These are phyloP conservation scores for Odontothrips loti DNA, from an alignment of 2,888 invertebrate species.

Conservation along the genomic window DNA sequence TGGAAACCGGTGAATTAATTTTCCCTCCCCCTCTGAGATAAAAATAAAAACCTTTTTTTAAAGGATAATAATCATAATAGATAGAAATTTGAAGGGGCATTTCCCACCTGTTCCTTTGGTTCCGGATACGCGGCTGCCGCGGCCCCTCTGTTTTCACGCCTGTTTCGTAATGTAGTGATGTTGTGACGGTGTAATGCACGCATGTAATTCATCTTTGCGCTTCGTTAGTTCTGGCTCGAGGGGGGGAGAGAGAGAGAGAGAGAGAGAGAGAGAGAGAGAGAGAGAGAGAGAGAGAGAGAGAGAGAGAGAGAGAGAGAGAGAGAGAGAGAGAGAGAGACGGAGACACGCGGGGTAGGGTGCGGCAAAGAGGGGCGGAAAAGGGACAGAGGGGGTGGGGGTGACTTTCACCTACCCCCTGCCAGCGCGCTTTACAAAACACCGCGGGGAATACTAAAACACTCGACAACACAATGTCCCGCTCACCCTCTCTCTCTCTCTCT, in stretches of 20 bases:
- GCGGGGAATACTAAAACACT: constrained; percentile 26
- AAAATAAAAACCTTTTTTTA: no score
- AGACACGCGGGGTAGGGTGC: background rate
- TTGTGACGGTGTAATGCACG: constrained; percentile 19
- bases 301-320: background rate
- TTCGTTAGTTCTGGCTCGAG: constrained; percentile 6
- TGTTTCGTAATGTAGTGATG: background rate
- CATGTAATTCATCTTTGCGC: constrained; percentile 22
- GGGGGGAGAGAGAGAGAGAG: no score
- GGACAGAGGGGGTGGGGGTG: background rate
- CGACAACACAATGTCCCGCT: constrained; percentile 19
- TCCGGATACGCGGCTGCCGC: background rate
- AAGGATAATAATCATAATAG: no score
- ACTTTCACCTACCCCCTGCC: constrained; percentile 17
- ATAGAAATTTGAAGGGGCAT: no score
- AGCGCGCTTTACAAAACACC: constrained; percentile 22
- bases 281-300: background rate
- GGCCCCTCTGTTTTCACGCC: background rate
- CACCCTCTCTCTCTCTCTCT: background rate
- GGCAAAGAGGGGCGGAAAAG: background rate
- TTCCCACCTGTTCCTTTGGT: background rate
- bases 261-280: background rate
- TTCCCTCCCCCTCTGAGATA: no score
- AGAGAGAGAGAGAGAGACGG: background rate
- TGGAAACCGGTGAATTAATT: no score